Base-by-base conservation (phyloP, 2,888 invertebrate genomes). In the Diplazon laetatorius region DNA sequence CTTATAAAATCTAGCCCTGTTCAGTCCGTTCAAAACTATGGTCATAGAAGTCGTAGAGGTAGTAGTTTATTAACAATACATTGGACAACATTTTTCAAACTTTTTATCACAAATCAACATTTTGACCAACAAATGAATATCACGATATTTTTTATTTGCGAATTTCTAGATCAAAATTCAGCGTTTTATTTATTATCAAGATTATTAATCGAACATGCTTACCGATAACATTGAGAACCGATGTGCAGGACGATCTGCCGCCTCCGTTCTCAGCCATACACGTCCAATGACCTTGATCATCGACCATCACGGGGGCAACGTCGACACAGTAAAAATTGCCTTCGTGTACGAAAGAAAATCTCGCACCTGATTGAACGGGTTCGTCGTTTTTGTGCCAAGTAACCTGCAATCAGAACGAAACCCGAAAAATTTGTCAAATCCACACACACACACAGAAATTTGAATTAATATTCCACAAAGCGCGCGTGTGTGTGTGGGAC, bases 321-420 rank as follows among this genome's bases (percentile, higher is more conserved):
- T 97, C 97, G 18, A 97, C 93, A 89, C 96, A 97, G 91, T 95
- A 95, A 91, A 97, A 97, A 88, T 94, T 95, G n/a, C 96, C 97
- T 87, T 97, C 97, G 84, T 96, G 95, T 16, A 95, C 94, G 86
- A 96, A 93, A 55, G 94, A 93, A 83, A 96, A 95, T 84, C 96
- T 93, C 89, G 96, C 95, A 79, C 94, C 95, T 86, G 95, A 95
- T 88, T 94, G 93, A 82, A 97, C 92, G 63, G 94, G 93, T 44
- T 94, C 93, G 90, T 97, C 96, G 90, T 97, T 97, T 86, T 95
- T 95, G 89, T 95, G 95, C 97, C 97, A 97, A 86, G 95, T 96
- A 83, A 97, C 94, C 97, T 97, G 83, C 75, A 81, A 82, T 16
- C 55, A 55, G 6, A 39, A 6, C 30, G 35, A 18, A 16, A n/a